phyloP scores from a whole-genome alignment of 2,797 vertebrate species.

The Hephaestus fuliginosus region DNA sequence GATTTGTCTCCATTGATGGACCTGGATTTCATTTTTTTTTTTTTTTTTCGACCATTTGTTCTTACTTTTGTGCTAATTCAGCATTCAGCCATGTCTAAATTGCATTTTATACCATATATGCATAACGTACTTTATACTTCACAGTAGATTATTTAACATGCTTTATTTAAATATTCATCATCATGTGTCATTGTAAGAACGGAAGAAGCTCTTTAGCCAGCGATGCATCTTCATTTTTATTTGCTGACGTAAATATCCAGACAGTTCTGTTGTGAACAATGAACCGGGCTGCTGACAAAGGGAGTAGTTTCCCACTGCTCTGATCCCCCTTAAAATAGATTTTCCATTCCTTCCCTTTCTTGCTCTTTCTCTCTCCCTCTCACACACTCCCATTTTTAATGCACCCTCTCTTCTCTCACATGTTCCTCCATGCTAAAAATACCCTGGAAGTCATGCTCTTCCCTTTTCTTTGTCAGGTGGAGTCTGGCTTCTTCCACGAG shows the following conservation, averaged over 20 bases:
- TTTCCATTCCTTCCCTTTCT: conserved; percentile 56
- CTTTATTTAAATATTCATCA: too few relatives aligned
- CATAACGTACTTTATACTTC: too few relatives aligned
- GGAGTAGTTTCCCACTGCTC: conserved; percentile 53
- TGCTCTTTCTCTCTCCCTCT: conserved; percentile 28
- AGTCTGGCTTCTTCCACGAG: conserved; percentile 96
- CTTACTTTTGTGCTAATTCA: neutral
- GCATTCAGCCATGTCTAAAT: neutral
- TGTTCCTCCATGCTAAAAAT: conserved; percentile 63
- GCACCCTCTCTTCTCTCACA: conserved; percentile 54
- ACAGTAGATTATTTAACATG: too few relatives aligned
- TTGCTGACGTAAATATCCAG: conserved; percentile 34
- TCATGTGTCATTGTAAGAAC: too few relatives aligned
- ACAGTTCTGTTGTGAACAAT: conserved; percentile 53
- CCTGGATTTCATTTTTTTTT: neutral
- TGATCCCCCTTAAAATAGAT: conserved; percentile 69
- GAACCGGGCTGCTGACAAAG: conserved; percentile 60
- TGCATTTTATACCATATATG: neutral
- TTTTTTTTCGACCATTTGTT: neutral
- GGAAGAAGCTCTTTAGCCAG: too few relatives aligned
- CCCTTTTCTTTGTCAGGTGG: conserved; percentile 86
- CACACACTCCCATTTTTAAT: conserved; percentile 49
- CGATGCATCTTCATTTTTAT: conserved; percentile 4
- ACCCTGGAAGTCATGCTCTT: conserved; percentile 56
- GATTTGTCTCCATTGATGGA: conserved; percentile 1